Evolutionary conservation across 2,888 invertebrate species (phyloP).

Genomic region (Lasioglossum figueresi): DNA sequence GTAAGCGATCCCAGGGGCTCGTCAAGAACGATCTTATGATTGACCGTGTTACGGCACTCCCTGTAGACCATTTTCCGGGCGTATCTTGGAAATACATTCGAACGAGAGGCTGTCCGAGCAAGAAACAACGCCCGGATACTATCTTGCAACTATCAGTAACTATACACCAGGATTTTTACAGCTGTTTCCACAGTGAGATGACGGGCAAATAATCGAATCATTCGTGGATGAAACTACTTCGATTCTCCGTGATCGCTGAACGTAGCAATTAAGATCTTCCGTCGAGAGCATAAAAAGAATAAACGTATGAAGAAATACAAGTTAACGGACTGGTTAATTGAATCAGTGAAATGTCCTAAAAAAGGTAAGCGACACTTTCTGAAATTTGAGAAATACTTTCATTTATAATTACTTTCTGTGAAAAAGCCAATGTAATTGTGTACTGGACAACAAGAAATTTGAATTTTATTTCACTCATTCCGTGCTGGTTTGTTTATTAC

Average conservation of each 20-base stretch:
- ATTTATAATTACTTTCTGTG: neutral
- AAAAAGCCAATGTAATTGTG: neutral
- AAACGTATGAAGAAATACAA: neutral
- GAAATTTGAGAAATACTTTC: no score
- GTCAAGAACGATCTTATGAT: slow-evolving; percentile 83
- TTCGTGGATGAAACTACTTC: neutral
- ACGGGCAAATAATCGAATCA: neutral
- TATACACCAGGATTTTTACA: neutral
- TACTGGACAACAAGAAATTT: neutral
- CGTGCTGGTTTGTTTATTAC: neutral
- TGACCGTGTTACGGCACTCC: slow-evolving; percentile 83
- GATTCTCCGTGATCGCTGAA: neutral
- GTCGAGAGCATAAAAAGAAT: neutral
- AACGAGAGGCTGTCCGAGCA: slow-evolving; percentile 27
- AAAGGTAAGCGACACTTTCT: neutral
- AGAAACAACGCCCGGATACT: slow-evolving; percentile 9
- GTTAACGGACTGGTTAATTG: neutral
- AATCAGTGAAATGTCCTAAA: neutral
- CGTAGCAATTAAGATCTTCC: neutral
- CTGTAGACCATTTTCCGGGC: slow-evolving; percentile 77
- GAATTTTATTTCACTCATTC: neutral
- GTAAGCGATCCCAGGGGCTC: slow-evolving; percentile 82
- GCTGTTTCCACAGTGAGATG: neutral
- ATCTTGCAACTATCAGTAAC: neutral
- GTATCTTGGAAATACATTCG: slow-evolving; percentile 53